Base-by-base conservation (phyloP, 1,140 invertebrate species). In the Acromyrmex echinatior region DNA sequence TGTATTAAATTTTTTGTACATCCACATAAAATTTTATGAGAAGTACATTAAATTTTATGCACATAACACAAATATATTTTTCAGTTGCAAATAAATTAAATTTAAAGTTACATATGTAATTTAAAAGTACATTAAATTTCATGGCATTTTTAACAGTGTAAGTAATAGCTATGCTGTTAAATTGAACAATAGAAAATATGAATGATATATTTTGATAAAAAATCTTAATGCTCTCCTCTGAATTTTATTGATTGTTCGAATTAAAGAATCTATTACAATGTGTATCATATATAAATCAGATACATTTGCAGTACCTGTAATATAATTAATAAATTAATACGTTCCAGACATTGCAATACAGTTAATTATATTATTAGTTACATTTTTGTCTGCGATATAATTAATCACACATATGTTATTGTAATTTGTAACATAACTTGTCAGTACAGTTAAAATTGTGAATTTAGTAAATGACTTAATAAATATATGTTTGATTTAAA, bases 141-240 rank as follows among this genome's bases (percentile, higher is more conserved):
- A 7, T 9, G 35, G 7, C 35, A 39, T 39, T 39, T 9, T 39
- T 89, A 84, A 91, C 87, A 39, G 35, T 35, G 4, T 35, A 35
- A 35, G 31, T 91, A 91, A 93, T 89, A 87, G 78, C 51, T 28
- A 49, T 77, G 56, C 21, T 39, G 84, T 92, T 89, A 88, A 93
- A 92, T 89, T 87, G 90, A 39, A 39, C 68, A 82, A 84, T 88
- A 70, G 65, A 35, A 35, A 35, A 35, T 35, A 35, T 35, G 51
- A 66, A 84, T 51, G 60, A 77, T 28, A 53, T 9, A 39, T 0
- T 39, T 65, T 25, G 35, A 39, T 51, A 14, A 4, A 53, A 63
- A 39, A 39, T 1, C 35, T 65, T 35, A 6, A 35, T 6, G 31
- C 31, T 35, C 6, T 35, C 31, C 31, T 35, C 31, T 35, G 31